Evolutionary conservation across 1,140 invertebrate species (phyloP).

Genomic region (Scaptomyza graminum): DNA sequence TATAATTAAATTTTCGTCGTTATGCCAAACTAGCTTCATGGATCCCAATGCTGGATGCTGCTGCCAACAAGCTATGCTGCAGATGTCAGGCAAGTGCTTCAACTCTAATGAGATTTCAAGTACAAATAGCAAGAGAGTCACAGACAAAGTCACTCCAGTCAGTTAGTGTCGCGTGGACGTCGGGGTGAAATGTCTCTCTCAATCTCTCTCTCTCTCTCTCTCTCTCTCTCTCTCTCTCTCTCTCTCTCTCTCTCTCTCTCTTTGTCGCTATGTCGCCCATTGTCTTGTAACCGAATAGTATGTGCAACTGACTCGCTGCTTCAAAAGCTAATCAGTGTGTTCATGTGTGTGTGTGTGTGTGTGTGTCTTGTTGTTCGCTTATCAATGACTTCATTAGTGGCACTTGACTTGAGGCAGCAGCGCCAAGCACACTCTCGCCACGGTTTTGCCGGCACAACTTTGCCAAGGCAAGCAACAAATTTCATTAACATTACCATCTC

Average conservation of each 20-base stretch:
- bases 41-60: constrained; percentile 13
- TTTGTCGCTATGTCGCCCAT: constrained; percentile 37
- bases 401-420: constrained; percentile 40
- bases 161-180: constrained; percentile 2
- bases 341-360: constrained; percentile 21
- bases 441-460: constrained; percentile 38
- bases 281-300: constrained; percentile 66
- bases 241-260: not conserved
- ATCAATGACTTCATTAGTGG: constrained; percentile 81
- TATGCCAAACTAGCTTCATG: constrained; percentile 48
- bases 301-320: constrained; percentile 60
- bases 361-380: constrained; percentile 55
- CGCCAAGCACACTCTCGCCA: constrained; percentile 25
- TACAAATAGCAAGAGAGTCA: constrained; percentile 63
- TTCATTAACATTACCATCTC: constrained; percentile 79
- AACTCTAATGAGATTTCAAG: constrained; percentile 81
- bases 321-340: constrained; percentile 59
- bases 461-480: constrained; percentile 58
- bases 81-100: constrained; percentile 68
- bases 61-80: constrained; percentile 17
- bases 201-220: not conserved
- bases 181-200: no score
- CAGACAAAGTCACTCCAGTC: constrained; percentile 36
- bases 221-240: not conserved
- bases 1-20: constrained; percentile 72